Evolutionary conservation across 2,888 invertebrate species (phyloP).

Genomic region (Amblyjoppa fuscipennis): DNA sequence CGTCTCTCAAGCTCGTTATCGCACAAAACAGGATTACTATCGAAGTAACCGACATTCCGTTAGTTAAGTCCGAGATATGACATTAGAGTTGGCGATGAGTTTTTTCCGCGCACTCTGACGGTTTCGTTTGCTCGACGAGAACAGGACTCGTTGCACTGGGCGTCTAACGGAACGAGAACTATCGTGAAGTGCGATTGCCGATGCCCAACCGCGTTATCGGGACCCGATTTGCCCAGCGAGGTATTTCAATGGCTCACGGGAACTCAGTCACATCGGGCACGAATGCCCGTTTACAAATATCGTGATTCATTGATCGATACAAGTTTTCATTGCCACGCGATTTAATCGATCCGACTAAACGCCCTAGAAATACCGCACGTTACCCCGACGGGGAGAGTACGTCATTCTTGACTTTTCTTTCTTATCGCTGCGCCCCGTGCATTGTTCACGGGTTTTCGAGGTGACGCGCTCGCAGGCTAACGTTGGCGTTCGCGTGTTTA

Average conservation of each 20-base stretch:
- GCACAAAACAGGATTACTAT: constrained; percentile 53
- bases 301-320: constrained; percentile 61
- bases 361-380: not conserved
- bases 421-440: not conserved
- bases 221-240: constrained; percentile 12
- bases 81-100: not conserved
- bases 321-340: constrained; percentile 51
- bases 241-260: constrained; percentile 1
- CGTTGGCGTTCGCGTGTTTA: too few relatives aligned
- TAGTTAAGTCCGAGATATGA: constrained; percentile 13
- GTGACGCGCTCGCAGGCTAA: not conserved
- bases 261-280: not conserved
- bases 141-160: constrained; percentile 7
- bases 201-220: constrained; percentile 18
- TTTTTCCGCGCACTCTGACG: constrained; percentile 9
- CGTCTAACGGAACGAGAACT: constrained; percentile 14
- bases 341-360: constrained; percentile 25
- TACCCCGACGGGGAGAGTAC: not conserved
- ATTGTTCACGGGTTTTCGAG: not conserved
- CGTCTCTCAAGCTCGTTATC: constrained; percentile 50
- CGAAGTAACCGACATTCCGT: constrained; percentile 55
- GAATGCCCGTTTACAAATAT: constrained; percentile 55
- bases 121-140: constrained; percentile 6
- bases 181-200: constrained; percentile 32
- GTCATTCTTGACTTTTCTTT: not conserved